Evolutionary conservation across 2,888 invertebrate species (phyloP).

Genomic region (Caenorhabditis sp.): DNA sequence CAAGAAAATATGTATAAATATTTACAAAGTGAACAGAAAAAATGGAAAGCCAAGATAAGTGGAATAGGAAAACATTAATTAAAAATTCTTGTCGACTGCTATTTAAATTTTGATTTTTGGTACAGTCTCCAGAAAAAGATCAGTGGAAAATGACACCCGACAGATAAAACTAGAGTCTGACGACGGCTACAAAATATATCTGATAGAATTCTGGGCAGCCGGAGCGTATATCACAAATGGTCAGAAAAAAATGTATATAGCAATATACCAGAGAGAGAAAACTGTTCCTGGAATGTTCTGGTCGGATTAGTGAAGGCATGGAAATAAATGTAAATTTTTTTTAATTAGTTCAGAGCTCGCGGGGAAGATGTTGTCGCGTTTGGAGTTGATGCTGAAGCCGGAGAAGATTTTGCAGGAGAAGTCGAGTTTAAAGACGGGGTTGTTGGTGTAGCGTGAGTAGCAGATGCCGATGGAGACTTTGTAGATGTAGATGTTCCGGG

Average conservation of each 20-base stretch:
- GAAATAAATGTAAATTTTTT: too few relatives aligned
- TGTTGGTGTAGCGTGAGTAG: background rate
- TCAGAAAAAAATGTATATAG: background rate
- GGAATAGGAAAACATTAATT: too few relatives aligned
- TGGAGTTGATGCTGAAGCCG: too few relatives aligned
- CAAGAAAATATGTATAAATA: background rate
- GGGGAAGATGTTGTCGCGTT: too few relatives aligned
- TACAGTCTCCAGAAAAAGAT: constrained; percentile 23
- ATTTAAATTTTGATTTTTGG: background rate
- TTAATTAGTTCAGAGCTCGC: constrained; percentile 17
- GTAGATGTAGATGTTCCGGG: constrained; percentile 20
- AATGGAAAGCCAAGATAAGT: too few relatives aligned
- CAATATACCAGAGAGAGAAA: background rate
- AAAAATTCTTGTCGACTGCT: too few relatives aligned
- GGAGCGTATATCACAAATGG: constrained; percentile 28
- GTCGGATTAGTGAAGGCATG: too few relatives aligned
- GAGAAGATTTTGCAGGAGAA: too few relatives aligned
- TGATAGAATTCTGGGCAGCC: constrained; percentile 26
- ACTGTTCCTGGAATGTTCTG: constrained; percentile 11
- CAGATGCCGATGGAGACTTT: background rate
- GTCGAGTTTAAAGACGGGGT: too few relatives aligned
- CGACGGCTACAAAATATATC: constrained; percentile 16
- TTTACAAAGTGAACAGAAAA: background rate
- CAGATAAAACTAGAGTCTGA: constrained; percentile 61
- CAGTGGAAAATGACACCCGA: constrained; percentile 44